Evolutionary conservation across 2,888 invertebrate species (phyloP), one percentile per base, ranked within the genome.

Genomic region (Trimorus sp.): DNA sequence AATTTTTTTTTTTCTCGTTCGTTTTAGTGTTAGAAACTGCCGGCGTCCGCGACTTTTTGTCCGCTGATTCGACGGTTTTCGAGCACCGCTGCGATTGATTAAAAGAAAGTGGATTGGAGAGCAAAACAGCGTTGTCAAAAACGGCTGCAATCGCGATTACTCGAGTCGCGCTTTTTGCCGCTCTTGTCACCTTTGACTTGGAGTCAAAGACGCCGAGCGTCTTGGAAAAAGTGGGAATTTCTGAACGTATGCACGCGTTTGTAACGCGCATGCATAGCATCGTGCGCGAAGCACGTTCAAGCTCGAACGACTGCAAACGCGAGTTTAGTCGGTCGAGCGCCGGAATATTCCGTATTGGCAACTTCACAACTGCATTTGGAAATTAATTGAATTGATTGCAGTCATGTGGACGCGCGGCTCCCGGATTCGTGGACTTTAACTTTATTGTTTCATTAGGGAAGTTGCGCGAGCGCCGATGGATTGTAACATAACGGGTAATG

Each of bases 141-240:
- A 59, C 14, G 14, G 16, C 14, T 49, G 16, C 37, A 63, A 63
- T 63, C 45, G n/a, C 42, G 56, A 45, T 54, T 56, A 56, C 36
- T 56, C 8, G 36, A 26, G 42, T 56, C 45, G 26, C 2, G 45
- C 66, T 42, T 51, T 37, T 40, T 37, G 38, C 38, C 26, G 15
- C 60, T 42, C 60, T 51, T 70, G 60, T 53, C 51, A n/a, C 53
- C 56, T 60, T 58, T 59, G 12, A 40, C 12, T 51, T 26, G 12
- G 62, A 71, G 62, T 62, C 60, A 71, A 71, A 71, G 71, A 71
- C 16, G 71, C 38, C n/a, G 49, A 26, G 26, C 26, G 60, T 38
- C 56, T 60, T n/a, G 12, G 40, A 51, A 53, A 70, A 60, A 51
- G 40, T 38, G 7, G 40, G 15, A 60, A 60, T 12, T 59, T 60